Base-by-base conservation (phyloP, 2,113 vertebrate genomes). In the Azemiops feae region DNA sequence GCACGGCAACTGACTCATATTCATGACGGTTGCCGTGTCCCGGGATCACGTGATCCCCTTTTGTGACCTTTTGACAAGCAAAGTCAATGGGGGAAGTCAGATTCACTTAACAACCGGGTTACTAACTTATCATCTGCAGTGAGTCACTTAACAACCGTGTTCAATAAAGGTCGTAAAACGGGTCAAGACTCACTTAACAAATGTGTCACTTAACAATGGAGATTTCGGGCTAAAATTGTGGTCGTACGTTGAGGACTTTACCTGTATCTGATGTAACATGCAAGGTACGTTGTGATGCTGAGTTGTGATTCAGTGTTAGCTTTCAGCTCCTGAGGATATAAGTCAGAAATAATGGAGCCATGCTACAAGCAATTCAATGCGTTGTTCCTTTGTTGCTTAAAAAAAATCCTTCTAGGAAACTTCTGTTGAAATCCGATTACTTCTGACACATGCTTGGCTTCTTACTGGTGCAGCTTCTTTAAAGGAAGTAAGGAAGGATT, bases 361-460 rank as follows among this genome's bases (percentile, higher is more conserved):
- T 0, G 1, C 47, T 27, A 93, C 1, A 12, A n/a, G 30, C 11
- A 23, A 54, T 5, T 10, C 92, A 87, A 86, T 4, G 3, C 18
- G 91, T 95, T 58, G 27, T 55, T 64, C 2, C n/a, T 2, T 88
- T 54, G 16, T 57, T 57, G 4, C 23, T 81, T 20, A 58, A 92
- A 94, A 92, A 30, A 5, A 88, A 0, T 7, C 92, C 92, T 93
- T 94, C 54, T 81, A 92, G 39, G 94, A 93, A 94, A 88, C 60
- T 7, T 91, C 89, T 95, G 89, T 91, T 34, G 45, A 53, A 89
- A 92, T 64, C 88, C 87, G 81, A 94, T 30, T 94, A 50, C 88
- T 94, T 43, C 39, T 93, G 91, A 90, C 91, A 27, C 22, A 64
- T 43, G 74, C 2, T 0, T 94, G 52, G 93, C 89, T 90, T 93